phyloP scores from a whole-genome alignment of 2,797 vertebrate species.

The Chaunax sp. region DNA sequence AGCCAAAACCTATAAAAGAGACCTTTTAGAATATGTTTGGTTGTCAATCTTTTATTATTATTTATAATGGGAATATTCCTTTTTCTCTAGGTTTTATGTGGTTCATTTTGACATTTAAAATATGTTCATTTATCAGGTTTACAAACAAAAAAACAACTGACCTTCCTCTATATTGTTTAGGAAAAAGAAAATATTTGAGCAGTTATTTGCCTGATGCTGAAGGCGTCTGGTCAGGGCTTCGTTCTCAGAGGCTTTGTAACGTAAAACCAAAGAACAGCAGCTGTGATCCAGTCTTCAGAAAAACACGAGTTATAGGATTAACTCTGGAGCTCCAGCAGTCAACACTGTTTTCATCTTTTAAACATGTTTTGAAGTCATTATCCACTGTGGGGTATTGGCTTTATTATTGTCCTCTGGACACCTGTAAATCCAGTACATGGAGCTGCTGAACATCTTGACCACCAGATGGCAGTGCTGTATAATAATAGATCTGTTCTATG shows the following conservation, averaged over 20 bases:
- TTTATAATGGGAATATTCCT: neutral
- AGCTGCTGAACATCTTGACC: conserved; percentile 36
- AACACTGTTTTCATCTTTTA: no score
- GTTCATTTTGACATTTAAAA: conserved; percentile 20
- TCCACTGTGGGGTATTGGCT: conserved; percentile 15
- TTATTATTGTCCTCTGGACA: conserved; percentile 25
- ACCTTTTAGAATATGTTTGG: conserved; percentile 18
- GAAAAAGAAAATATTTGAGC: neutral
- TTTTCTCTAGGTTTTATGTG: conserved; percentile 13
- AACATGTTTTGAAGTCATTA: neutral
- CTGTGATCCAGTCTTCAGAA: neutral
- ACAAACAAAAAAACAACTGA: neutral
- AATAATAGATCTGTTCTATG: conserved; percentile 29
- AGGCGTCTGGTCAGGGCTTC: neutral
- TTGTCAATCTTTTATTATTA: conserved; percentile 31
- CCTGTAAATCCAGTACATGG: conserved; percentile 17
- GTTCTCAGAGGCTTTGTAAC: neutral
- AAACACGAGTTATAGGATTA: conserved; percentile 31
- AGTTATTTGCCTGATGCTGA: neutral
- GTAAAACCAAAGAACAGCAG: conserved; percentile 28
- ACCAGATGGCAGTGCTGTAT: conserved; percentile 68
- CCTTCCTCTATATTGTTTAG: neutral
- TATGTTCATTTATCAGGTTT: neutral
- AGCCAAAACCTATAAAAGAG: conserved; percentile 18
- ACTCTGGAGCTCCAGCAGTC: no score